These are phyloP conservation scores for Musca vetustissima DNA, from an alignment of 1,140 invertebrate genomes.

Conservation along the genomic window DNA sequence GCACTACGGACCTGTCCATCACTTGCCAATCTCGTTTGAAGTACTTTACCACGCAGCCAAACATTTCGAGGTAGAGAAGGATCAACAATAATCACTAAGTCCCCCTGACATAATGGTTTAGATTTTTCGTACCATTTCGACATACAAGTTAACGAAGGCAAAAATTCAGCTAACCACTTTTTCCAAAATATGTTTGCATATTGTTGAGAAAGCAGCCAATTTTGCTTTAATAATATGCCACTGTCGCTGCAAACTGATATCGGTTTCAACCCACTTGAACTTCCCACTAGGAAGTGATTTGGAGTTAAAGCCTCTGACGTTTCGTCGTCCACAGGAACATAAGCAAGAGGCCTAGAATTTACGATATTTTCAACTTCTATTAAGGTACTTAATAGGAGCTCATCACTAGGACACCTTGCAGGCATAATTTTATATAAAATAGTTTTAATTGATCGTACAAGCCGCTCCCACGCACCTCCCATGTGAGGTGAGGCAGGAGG, in stretches of 20 bases:
- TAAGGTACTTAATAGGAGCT: no score
- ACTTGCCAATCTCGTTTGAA: neutral
- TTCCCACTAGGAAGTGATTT: no score
- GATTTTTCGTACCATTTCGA: slow-evolving; percentile 14
- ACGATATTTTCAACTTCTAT: no score
- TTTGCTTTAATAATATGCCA: neutral
- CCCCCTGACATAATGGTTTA: neutral
- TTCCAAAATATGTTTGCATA: neutral
- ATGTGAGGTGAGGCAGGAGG: slow-evolving; percentile 2
- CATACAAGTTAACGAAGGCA: slow-evolving; percentile 16
- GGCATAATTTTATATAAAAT: slow-evolving; percentile 26
- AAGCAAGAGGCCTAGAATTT: no score
- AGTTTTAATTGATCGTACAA: slow-evolving; percentile 34
- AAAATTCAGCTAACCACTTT: slow-evolving; percentile 22
- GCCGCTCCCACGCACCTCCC: slow-evolving; percentile 37
- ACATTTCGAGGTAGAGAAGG: neutral
- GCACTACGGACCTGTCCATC: slow-evolving; percentile 18
- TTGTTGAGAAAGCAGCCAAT: neutral
- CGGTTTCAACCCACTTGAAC: no score
- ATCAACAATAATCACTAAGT: slow-evolving; percentile 19
- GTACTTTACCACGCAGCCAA: slow-evolving; percentile 1
- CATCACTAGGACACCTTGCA: no score
- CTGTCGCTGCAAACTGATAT: no score
- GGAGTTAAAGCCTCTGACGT: no score
- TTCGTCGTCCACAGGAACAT: no score